These are phyloP conservation scores for sheep (Ovis aries) DNA, from an alignment of 2,113 vertebrate species.

Conservation along the genomic window ARS-UI_Ramb_v3.0 NC_056071.1:3877501-3878000, in stretches of 20 bases:
- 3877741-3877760: rapidly evolving
- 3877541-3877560: rapidly evolving
- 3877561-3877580: not conserved
- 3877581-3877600: not conserved
- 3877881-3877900: not conserved
- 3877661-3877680: not conserved
- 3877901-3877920: not conserved
- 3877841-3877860: not conserved
- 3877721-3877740: not conserved
- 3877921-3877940: not conserved
- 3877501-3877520: not conserved
- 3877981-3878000: not conserved
- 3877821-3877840: not conserved
- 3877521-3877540: not conserved
- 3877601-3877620: not conserved
- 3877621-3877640: not conserved
- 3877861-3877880: not conserved
- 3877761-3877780: not conserved
- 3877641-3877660: not conserved
- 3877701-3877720: not conserved
- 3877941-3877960: not conserved
- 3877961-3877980: not conserved
- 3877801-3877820: not conserved
- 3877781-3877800: not conserved
- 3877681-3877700: not conserved